These are phyloP conservation scores for Leptinotarsa rubiginosa DNA, from an alignment of 2,888 invertebrate genomes.

Conservation along the genomic window DNA sequence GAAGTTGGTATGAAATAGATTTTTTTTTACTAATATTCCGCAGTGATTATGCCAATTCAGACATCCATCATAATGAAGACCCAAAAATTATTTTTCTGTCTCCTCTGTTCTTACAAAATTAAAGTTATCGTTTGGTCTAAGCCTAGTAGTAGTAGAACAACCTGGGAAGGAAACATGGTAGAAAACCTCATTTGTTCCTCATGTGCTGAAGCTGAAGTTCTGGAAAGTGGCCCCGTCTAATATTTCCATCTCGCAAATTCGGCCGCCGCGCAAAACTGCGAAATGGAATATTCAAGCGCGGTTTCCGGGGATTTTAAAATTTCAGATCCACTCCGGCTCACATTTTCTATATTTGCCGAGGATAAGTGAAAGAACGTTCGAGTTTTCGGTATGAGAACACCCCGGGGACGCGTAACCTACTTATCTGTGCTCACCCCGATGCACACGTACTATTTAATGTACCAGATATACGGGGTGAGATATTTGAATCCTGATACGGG, in stretches of 20 bases:
- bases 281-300: constrained; percentile 52
- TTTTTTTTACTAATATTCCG: too few species aligned
- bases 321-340: constrained; percentile 55
- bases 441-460: constrained; percentile 35
- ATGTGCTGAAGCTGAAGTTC: constrained; percentile 47
- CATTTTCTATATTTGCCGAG: constrained; percentile 57
- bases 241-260: constrained; percentile 49
- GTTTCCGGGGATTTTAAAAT: constrained; percentile 57
- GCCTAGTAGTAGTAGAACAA: too few species aligned
- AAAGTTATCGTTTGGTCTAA: too few species aligned
- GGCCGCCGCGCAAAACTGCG: constrained; percentile 49
- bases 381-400: constrained; percentile 52
- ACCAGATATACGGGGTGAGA: constrained; percentile 4
- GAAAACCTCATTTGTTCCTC: too few species aligned
- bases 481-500: too few species aligned
- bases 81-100: too few species aligned
- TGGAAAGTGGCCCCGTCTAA: constrained; percentile 46
- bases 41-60: too few species aligned
- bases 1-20: too few species aligned
- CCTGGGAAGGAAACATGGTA: too few species aligned
- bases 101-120: too few species aligned
- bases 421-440: constrained; percentile 52
- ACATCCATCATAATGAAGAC: too few species aligned
- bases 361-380: constrained; percentile 57
- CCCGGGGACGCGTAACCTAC: constrained; percentile 55